Evolutionary conservation across 2,888 invertebrate genomes (phyloP).

Genomic region (Cephus spinipes): DNA sequence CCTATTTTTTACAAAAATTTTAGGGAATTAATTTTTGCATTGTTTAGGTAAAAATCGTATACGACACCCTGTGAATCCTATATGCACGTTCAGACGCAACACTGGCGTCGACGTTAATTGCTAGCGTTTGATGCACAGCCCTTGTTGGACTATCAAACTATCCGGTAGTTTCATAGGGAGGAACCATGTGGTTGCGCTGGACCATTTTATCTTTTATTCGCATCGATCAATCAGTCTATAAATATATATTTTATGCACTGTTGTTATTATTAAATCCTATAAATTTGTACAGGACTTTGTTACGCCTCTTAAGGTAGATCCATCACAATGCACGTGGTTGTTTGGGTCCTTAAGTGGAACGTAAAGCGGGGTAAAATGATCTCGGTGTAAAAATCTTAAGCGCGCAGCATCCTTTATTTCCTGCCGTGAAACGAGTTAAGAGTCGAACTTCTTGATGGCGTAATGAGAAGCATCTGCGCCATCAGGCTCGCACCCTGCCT

Average conservation of each 20-base stretch:
- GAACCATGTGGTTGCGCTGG: neutral
- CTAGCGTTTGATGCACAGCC: neutral
- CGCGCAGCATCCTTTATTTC: conserved; percentile 11
- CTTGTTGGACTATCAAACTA: neutral
- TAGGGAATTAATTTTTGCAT: neutral
- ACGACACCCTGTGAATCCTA: conserved; percentile 11
- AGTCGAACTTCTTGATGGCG: conserved; percentile 21
- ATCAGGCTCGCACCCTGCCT: conserved; percentile 5
- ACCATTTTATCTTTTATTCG: neutral
- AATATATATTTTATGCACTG: neutral
- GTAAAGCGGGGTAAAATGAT: conserved; percentile 14
- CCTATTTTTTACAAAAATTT: neutral
- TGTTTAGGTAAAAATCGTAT: conserved; percentile 3
- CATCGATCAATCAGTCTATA: neutral
- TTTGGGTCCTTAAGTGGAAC: conserved; percentile 8
- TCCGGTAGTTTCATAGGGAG: neutral
- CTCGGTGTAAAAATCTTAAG: conserved; percentile 14
- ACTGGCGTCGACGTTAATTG: neutral
- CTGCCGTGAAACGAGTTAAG: conserved; percentile 18
- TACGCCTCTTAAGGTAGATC: neutral
- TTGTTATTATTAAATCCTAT: neutral
- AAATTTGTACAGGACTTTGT: neutral
- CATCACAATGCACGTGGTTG: neutral
- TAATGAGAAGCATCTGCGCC: conserved; percentile 20
- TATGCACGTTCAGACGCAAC: neutral